Base-by-base conservation (phyloP, 2,888 invertebrate species). In the Drosophila mercatorum region DNA sequence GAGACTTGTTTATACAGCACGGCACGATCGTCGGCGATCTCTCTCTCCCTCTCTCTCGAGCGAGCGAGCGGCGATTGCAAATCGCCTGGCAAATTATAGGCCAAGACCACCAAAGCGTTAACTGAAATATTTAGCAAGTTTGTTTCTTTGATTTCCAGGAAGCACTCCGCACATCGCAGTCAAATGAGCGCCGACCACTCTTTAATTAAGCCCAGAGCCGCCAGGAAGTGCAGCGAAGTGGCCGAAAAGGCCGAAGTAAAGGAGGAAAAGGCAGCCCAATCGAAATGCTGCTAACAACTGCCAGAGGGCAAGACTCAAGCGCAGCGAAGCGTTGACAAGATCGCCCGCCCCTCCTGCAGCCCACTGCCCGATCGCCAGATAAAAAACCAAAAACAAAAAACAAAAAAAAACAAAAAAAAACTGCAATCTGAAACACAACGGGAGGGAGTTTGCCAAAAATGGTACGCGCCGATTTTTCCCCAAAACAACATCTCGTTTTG, bases 121-220 rank as follows among this genome's bases (percentile, higher is more conserved):
- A 90, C 85, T 84, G 83, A 90, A 88, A 89, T 89, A 88, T 88
- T 89, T 90, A 88, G 88, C 90, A 78, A 90, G 88, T 90, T 88
- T 90, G 89, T 85, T 90, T 90, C 88, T 89, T 85, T 85, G 83
- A 89, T 89, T 88, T 90, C 90, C 89, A 88, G 89, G 90, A 88
- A 86, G 88, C 76, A 71, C 41, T 31, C 47, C 57, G 44, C 52
- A 51, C 51, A 59, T 41, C 73, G 71, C 69, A 81, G 85, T 83
- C 89, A 79, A 87, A 84, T 84, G 83, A 81, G 84, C 80, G 71
- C 64, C 74, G 41, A 41, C 11, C 71, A 73, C 84, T 86, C 90
- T 86, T 90, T 86, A 86, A 86, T 86, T 86, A 88, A 86, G 80
- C 73, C 60, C 72, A 51, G 47, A 53, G 72, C 83, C 80, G 83